phyloP scores from a whole-genome alignment of 2,797 vertebrate species.

The Eulemur rubriventer region DNA sequence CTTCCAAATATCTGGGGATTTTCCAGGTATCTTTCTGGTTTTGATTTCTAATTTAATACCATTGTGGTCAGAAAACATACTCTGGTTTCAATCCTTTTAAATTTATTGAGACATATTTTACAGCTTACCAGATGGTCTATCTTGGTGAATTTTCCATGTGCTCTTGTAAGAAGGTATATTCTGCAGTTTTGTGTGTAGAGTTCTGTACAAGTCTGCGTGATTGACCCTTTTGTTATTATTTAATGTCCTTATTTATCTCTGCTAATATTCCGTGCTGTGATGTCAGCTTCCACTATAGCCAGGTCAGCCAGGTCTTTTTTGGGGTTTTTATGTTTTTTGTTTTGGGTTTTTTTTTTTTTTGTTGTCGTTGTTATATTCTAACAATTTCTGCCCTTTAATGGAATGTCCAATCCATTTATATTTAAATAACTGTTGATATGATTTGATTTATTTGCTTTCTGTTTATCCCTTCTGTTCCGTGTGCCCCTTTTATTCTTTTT shows the following conservation, averaged over 20 bases:
- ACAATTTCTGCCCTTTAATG: not conserved
- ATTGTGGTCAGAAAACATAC: conserved; percentile 62
- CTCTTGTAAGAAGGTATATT: conserved; percentile 45
- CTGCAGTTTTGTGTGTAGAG: not conserved
- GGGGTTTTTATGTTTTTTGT: no score
- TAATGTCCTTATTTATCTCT: conserved; percentile 26
- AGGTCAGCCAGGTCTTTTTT: not conserved
- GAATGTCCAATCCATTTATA: not conserved
- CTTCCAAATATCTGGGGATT: conserved; percentile 38
- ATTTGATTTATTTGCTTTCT: not conserved
- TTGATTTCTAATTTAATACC: conserved; percentile 73
- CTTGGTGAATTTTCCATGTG: conserved; percentile 30
- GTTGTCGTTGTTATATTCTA: accelerated
- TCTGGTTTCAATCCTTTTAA: conserved; percentile 74
- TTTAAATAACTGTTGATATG: not conserved
- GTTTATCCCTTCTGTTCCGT: not conserved
- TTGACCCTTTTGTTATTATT: conserved; percentile 17
- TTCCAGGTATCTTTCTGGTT: conserved; percentile 68
- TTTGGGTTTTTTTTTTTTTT: not conserved
- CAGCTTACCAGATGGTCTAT: conserved; percentile 46
- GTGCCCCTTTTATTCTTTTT: not conserved
- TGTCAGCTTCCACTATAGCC: not conserved
- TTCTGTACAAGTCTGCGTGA: not conserved
- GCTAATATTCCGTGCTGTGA: not conserved
- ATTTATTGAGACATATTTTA: conserved; percentile 75